Evolutionary conservation across 2,797 vertebrate genomes (phyloP), one percentile per base, ranked within the genome.

Genomic region (Sebastes trivittatus): DNA sequence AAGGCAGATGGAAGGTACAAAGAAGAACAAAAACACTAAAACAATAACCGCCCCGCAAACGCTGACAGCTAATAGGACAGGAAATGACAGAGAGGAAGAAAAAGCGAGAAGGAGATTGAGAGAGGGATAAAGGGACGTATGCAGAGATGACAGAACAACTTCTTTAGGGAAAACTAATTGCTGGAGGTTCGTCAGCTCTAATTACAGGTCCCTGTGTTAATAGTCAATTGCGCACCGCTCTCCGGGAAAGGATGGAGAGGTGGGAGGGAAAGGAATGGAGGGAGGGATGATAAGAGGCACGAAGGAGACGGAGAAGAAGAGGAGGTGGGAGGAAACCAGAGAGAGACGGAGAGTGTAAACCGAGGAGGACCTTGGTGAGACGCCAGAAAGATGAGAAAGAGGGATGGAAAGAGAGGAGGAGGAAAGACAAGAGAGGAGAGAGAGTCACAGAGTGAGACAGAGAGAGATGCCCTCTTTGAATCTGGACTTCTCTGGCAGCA

Each of bases 171-270:
- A 86, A 92, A 91, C 87, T 93, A 95, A 95, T 94, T 94, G 94
- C 90, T 89, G 89, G 89, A 93, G 92, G 91, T 93, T 94, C 77
- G 90, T 95, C 92, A 93, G 92, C 91, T 72, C 86, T 95, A 94
- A 95, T 95, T 95, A 93, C 93, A 94, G 92, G 92, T 93, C 92
- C 92, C 89, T 84, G 85, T 92, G 93, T 94, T 95, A 93, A 94
- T 93, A 92, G 93, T 93, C 93, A 84, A 91, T 85, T 94, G 92
- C 89, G 73, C 83, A 92, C 83, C 86, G 85, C 84, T 91, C 88
- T 88, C 77, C 89, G 77, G 86, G 90, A 92, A 52, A 90, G 91
- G 81, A 85, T 75, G 72, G 79, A 85, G 82, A 73, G 80, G 90
- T 76, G 83, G 88, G 88, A 84, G 86, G 88, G 82, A 76, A 59